A percentile compares a stretch with the other conserved stretches of the same genome.
phyloP scores from a whole-genome alignment of 2,888 invertebrate species.

The Apantesis nais region DNA sequence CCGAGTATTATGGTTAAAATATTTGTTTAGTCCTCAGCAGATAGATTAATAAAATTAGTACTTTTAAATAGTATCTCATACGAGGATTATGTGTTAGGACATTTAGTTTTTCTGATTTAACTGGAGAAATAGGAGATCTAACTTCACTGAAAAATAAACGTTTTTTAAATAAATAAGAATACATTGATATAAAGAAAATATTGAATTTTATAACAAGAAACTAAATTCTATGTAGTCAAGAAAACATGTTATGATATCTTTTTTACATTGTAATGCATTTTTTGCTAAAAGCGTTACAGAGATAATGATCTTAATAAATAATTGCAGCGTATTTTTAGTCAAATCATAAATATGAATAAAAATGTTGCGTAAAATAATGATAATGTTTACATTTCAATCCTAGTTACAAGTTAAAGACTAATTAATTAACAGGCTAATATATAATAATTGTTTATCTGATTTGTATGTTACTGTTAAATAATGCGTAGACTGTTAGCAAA shows the following conservation, averaged over 20 bases:
- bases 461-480: neutral
- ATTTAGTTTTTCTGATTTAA: neutral
- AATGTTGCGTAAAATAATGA: neutral
- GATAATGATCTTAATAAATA: neutral
- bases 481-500: constrained; percentile 11
- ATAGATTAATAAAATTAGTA: neutral
- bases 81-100: neutral
- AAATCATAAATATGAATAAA: neutral
- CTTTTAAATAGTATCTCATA: neutral
- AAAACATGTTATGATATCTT: neutral
- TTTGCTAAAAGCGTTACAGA: neutral
- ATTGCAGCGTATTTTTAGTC: neutral
- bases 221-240: neutral
- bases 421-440: neutral
- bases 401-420: neutral
- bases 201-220: neutral
- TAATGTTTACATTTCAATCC: neutral
- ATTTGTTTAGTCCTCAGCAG: neutral
- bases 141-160: neutral
- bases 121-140: neutral
- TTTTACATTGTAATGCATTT: neutral
- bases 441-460: neutral
- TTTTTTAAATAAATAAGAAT: neutral
- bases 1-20: neutral
- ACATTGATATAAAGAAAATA: neutral